Evolutionary conservation across 2,113 vertebrate genomes (phyloP).

Genomic region (Amia ocellicauda): DNA sequence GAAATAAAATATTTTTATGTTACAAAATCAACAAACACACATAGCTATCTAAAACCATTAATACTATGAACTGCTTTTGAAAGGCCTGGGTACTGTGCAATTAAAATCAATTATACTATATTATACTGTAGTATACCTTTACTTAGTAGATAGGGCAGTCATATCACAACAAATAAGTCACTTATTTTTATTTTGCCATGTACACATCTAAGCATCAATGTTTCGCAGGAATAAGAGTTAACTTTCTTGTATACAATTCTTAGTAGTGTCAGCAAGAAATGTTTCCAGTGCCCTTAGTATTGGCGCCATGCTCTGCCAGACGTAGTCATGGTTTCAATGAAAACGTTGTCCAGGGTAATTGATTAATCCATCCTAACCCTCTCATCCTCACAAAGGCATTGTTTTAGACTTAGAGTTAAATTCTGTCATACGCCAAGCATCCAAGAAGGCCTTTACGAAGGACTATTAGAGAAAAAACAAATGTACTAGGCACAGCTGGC

Average conservation of each 20-base stretch:
- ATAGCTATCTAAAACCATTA: no score
- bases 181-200: no score
- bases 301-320: constrained; percentile 39
- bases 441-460: background rate
- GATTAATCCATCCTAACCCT: constrained; percentile 40
- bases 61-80: no score
- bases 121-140: no score
- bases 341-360: constrained; percentile 44
- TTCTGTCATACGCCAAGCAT: background rate
- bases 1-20: no score
- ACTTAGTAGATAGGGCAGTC: no score
- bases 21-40: no score
- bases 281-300: constrained; percentile 52
- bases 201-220: no score
- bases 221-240: constrained; percentile 29
- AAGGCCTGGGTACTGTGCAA: no score
- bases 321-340: constrained; percentile 51
- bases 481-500: background rate
- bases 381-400: constrained; percentile 26
- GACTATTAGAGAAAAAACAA: background rate
- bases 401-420: constrained; percentile 9
- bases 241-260: constrained; percentile 35
- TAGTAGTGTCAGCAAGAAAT: constrained; percentile 39
- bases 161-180: no score
- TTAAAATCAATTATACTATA: no score